phyloP scores from a whole-genome alignment of 1,140 invertebrate species.

The Hydropsyche tenuis region DNA sequence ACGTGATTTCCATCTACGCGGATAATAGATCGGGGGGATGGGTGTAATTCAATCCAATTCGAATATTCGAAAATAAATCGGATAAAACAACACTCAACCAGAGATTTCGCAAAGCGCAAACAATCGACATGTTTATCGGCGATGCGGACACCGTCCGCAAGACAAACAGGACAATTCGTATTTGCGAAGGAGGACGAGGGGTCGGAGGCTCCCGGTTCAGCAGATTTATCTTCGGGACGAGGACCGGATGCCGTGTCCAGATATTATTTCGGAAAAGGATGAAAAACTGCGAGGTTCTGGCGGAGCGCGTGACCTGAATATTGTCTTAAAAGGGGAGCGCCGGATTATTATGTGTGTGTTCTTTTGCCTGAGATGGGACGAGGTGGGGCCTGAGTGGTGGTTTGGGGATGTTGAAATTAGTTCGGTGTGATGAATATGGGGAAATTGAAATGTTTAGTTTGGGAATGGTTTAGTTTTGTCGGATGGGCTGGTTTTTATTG shows the following conservation, averaged over 20 bases:
- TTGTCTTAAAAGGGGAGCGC: not conserved
- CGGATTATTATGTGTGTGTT: not conserved
- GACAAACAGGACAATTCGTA: not conserved
- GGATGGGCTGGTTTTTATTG: not conserved
- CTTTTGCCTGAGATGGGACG: not conserved
- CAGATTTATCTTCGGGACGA: slow-evolving; percentile 6
- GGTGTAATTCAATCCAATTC: too few species aligned
- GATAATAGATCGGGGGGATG: too few species aligned
- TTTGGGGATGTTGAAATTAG: not conserved
- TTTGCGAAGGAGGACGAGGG: too few species aligned
- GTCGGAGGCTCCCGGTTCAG: not conserved
- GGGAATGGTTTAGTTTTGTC: not conserved
- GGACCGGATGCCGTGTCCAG: slow-evolving; percentile 6
- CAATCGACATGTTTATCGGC: not conserved
- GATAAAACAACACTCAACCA: not conserved
- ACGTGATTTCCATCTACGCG: too few species aligned
- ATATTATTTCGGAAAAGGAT: slow-evolving; percentile 35
- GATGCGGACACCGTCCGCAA: not conserved
- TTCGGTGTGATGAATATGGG: slow-evolving; percentile 4
- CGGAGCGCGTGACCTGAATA: slow-evolving; percentile 26
- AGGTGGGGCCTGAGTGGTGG: not conserved
- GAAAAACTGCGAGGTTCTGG: slow-evolving; percentile 32
- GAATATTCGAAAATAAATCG: not conserved
- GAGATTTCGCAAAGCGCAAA: not conserved
- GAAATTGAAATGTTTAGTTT: not conserved